These are phyloP conservation scores for Theretra japonica DNA, from an alignment of 2,888 invertebrate genomes.

Conservation along the genomic window DNA sequence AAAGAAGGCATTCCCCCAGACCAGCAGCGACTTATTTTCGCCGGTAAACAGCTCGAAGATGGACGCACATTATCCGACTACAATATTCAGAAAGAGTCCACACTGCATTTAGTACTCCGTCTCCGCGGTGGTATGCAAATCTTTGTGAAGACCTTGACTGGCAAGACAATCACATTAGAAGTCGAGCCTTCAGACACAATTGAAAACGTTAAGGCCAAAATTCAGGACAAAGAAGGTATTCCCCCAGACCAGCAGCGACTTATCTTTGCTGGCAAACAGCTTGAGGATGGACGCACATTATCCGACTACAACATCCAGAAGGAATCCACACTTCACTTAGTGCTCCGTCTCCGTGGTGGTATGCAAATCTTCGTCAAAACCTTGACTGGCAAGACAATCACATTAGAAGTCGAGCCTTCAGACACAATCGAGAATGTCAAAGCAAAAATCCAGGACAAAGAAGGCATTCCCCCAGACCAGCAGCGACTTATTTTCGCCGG, in stretches of 20 bases:
- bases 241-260: slow-evolving; percentile 85
- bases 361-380: slow-evolving; percentile 87
- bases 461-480: slow-evolving; percentile 84
- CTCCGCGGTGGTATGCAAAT: slow-evolving; percentile 89
- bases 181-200: slow-evolving; percentile 85
- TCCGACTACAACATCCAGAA: slow-evolving; percentile 88
- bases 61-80: too few species aligned
- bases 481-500: slow-evolving; percentile 87
- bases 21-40: slow-evolving; percentile 29
- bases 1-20: slow-evolving; percentile 32
- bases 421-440: slow-evolving; percentile 87
- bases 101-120: slow-evolving; percentile 83
- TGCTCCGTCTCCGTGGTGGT: slow-evolving; percentile 86
- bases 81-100: slow-evolving; percentile 87
- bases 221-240: slow-evolving; percentile 81
- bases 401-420: slow-evolving; percentile 82
- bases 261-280: slow-evolving; percentile 87
- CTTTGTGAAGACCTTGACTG: slow-evolving; percentile 84
- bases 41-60: slow-evolving; percentile 31
- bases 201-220: slow-evolving; percentile 85
- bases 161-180: slow-evolving; percentile 83
- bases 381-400: slow-evolving; percentile 84
- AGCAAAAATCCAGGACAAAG: slow-evolving; percentile 81
- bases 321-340: slow-evolving; percentile 84
- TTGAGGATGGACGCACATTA: slow-evolving; percentile 87